These are phyloP conservation scores for Leptinotarsa tumamoca DNA, from an alignment of 2,888 invertebrate species.

Conservation along the genomic window DNA sequence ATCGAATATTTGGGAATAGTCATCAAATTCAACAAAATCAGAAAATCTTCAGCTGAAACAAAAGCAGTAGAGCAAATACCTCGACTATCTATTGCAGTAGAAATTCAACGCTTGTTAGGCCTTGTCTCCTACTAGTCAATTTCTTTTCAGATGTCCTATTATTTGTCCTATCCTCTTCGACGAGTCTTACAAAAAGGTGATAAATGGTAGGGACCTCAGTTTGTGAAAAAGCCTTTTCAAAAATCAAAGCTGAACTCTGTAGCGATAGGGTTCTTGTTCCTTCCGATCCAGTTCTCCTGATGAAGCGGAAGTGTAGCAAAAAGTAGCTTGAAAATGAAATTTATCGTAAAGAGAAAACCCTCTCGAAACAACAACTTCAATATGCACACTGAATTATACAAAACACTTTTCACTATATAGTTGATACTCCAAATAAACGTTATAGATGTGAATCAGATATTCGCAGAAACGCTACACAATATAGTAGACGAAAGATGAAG, in stretches of 20 bases:
- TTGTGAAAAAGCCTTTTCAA: conserved; percentile 18
- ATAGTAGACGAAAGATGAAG: too few relatives aligned
- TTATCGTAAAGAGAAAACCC: too few relatives aligned
- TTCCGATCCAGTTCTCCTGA: conserved; percentile 25
- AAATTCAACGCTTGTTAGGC: neutral
- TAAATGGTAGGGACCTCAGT: neutral
- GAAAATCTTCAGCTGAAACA: conserved; percentile 4
- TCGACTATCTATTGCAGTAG: conserved; percentile 1
- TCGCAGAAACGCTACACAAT: too few relatives aligned
- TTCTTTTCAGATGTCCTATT: neutral
- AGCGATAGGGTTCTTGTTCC: conserved; percentile 26
- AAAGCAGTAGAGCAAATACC: conserved; percentile 14
- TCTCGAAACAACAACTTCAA: too few relatives aligned
- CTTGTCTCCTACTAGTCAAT: neutral
- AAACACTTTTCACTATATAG: too few relatives aligned
- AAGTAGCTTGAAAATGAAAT: too few relatives aligned
- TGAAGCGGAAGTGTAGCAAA: too few relatives aligned
- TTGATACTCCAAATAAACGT: too few relatives aligned
- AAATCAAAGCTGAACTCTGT: neutral
- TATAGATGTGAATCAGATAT: too few relatives aligned
- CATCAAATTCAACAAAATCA: conserved; percentile 14
- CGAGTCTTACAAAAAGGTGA: conserved; percentile 3
- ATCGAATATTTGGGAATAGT: conserved; percentile 41
- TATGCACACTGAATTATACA: too few relatives aligned
- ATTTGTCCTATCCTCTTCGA: conserved; percentile 5